Evolutionary conservation across 2,888 invertebrate genomes (phyloP).

Genomic region (Lordiphosa andalusiaca): DNA sequence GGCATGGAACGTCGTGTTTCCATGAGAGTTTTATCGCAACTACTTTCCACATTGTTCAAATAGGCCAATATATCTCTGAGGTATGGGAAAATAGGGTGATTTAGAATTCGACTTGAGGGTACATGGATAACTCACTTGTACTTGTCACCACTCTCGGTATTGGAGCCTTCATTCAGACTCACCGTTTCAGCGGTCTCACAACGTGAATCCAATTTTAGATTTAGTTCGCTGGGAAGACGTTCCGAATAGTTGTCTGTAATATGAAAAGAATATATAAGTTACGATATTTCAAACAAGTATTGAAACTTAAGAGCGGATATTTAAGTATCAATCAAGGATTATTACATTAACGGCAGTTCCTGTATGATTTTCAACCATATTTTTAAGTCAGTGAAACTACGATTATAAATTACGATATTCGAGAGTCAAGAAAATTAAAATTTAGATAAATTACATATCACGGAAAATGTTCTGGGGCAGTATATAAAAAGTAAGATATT

Average conservation of each 20-base stretch:
- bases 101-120: not conserved
- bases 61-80: constrained; percentile 79
- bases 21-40: constrained; percentile 79
- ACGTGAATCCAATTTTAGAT: constrained; percentile 68
- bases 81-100: not conserved
- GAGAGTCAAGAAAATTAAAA: too few species aligned
- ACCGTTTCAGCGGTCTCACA: constrained; percentile 62
- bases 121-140: constrained; percentile 59
- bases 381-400: too few species aligned
- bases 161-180: constrained; percentile 45
- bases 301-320: too few species aligned
- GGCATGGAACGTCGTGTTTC: constrained; percentile 79
- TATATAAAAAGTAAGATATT: too few species aligned
- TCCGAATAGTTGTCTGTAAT: constrained; percentile 75
- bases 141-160: constrained; percentile 66
- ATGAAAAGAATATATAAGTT: not conserved
- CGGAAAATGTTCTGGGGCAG: too few species aligned
- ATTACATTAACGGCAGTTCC: too few species aligned
- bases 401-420: too few species aligned
- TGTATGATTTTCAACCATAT: too few species aligned
- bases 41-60: constrained; percentile 80
- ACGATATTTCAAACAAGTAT: too few species aligned
- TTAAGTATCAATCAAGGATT: too few species aligned
- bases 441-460: too few species aligned
- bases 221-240: constrained; percentile 62